A percentile compares a stretch with the other conserved stretches of the same genome.
phyloP scores from a whole-genome alignment of 2,797 vertebrate genomes.

The Peromyscus attwateri region DNA sequence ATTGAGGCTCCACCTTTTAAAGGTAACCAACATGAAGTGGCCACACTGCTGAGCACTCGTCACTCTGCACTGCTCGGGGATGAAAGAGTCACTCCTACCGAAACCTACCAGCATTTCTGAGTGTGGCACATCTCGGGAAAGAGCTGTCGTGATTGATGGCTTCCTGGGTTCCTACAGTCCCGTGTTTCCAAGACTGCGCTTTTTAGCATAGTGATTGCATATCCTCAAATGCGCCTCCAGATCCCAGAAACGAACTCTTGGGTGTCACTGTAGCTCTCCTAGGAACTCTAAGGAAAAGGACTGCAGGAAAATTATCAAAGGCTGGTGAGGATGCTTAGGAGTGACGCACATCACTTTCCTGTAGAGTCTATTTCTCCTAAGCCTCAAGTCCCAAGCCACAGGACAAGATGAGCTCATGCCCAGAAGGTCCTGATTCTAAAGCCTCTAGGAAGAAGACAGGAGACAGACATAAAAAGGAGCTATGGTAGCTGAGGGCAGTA shows the following conservation, averaged over 20 bases:
- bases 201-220: no score
- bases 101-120: background rate
- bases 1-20: background rate
- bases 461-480: background rate
- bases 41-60: background rate
- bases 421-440: background rate
- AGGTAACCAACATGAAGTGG: background rate
- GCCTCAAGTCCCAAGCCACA: background rate
- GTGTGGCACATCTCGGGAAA: background rate
- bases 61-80: background rate
- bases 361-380: background rate
- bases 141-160: no score
- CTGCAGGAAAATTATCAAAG: background rate
- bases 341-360: no score
- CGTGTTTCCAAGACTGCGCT: background rate
- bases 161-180: background rate
- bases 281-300: background rate
- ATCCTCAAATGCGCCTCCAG: background rate
- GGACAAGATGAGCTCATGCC: background rate
- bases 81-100: background rate
- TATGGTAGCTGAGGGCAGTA: background rate
- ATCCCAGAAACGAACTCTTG: background rate
- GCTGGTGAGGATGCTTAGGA: background rate
- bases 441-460: background rate
- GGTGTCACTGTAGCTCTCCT: background rate